phyloP scores from a whole-genome alignment of 2,888 invertebrate genomes.

The Ophion costatus region DNA sequence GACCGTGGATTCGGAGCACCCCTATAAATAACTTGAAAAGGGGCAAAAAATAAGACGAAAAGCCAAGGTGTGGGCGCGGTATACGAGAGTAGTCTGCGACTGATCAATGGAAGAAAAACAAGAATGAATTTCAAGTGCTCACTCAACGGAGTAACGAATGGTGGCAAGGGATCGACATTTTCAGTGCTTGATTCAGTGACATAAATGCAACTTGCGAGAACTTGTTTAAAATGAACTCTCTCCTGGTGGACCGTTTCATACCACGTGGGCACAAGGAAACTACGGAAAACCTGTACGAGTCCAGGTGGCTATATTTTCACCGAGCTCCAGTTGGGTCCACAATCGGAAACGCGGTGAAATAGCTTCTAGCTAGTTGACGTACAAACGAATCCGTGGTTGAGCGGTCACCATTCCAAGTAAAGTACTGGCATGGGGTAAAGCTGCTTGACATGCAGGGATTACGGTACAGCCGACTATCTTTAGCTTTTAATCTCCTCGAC shows the following conservation, averaged over 20 bases:
- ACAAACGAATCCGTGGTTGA: background rate
- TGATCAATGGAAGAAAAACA: background rate
- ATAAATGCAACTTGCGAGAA: background rate
- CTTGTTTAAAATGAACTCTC: background rate
- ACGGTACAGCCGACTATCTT: background rate
- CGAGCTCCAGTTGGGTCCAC: background rate
- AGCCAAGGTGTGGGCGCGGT: conserved; percentile 66
- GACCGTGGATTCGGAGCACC: conserved; percentile 55
- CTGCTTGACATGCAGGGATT: background rate
- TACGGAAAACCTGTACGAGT: background rate
- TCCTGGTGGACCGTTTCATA: background rate
- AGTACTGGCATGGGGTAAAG: background rate
- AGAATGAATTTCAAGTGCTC: background rate
- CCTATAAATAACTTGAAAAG: conserved; percentile 73
- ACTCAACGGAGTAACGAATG: background rate
- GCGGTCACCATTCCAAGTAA: background rate
- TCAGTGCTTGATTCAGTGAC: background rate
- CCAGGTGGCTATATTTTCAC: background rate
- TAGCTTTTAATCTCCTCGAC: background rate
- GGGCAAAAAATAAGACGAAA: conserved; percentile 14
- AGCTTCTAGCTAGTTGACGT: no score
- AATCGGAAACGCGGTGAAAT: background rate
- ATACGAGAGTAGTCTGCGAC: conserved; percentile 13
- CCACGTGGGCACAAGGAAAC: no score
- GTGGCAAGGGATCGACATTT: background rate